Evolutionary conservation across 1,140 invertebrate species (phyloP), one percentile per base, ranked within the genome.

Genomic region (Drosophila neocordata): DNA sequence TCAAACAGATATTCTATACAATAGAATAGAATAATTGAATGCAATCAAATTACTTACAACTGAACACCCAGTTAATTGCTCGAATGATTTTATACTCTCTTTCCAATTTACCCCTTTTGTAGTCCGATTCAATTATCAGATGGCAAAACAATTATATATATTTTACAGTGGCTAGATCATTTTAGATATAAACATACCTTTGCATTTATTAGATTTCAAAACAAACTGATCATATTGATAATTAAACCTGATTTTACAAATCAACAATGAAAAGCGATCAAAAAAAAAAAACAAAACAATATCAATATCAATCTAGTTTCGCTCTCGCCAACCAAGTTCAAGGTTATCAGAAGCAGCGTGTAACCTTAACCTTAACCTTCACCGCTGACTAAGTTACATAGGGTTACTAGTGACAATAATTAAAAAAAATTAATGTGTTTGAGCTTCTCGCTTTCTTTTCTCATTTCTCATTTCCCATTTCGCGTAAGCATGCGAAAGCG

Each of bases 401-500:
- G 37, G n/a, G n/a, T 38, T n/a, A n/a, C 12, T 11, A 20, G n/a
- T 20, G 41, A 48, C 15, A 15, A 38, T 38, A n/a, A 38, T 12
- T 38, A 4, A 38, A 38, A 70, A 56, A 52, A 72, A 71, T 71
- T 69, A 67, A 69, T 38, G 56, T 58, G 44, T 38, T 35, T 59
- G 6, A 6, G 27, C 15, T 69, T 56, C 53, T 15, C 55, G 7
- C 13, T 65, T 65, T 58, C 65, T 60, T 63, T 67, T 71, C 15
- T 7, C 41, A 44, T 24, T 24, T 24, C 24, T n/a, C n/a, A n/a
- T n/a, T n/a, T 24, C 27, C 5, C 27, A 31, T 84, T 75, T 77
- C 37, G 61, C 81, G 81, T 73, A 53, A 22, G 55, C 41, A 11
- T n/a, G 72, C 77, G 72, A 80, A 85, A 69, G 72, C 73, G 81